Conservation (phyloP, 2,888 invertebrate genomes). For the Sycophila texana region DNA sequence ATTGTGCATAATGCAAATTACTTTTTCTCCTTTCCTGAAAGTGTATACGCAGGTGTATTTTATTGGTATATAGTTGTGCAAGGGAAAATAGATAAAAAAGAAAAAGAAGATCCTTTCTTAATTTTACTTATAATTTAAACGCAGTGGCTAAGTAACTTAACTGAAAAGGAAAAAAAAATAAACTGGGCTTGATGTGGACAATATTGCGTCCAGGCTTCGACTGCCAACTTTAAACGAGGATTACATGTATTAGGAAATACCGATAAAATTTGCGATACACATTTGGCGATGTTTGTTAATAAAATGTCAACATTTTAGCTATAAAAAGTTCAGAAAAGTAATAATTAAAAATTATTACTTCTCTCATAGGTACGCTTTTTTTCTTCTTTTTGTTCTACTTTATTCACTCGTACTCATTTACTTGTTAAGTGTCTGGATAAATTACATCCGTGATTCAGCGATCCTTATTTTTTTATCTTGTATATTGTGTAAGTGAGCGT, state of each 20-base stretch:
- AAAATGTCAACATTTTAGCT: slow-evolving; percentile 60
- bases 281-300: slow-evolving; percentile 3
- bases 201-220: slow-evolving; percentile 67
- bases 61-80: slow-evolving; percentile 13
- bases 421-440: no score
- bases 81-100: slow-evolving; percentile 5
- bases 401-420: slow-evolving; percentile 9
- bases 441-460: no score
- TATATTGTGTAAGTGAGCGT: no score
- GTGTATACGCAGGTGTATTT: slow-evolving; percentile 2
- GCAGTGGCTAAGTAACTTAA: slow-evolving; percentile 51
- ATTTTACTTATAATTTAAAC: slow-evolving; percentile 29
- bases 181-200: slow-evolving; percentile 61
- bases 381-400: slow-evolving; percentile 12
- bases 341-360: no score
- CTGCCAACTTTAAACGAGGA: slow-evolving; percentile 66
- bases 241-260: slow-evolving; percentile 45
- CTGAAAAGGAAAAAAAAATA: slow-evolving; percentile 17
- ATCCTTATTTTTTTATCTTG: no score
- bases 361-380: no score
- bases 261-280: background rate
- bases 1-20: slow-evolving; percentile 6
- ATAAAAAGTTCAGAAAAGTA: background rate
- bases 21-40: slow-evolving; percentile 19
- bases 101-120: slow-evolving; percentile 35